Percentiles rank a stretch among this genome's conserved stretches.
phyloP scores from a whole-genome alignment of 2,888 invertebrate species.

The Tetanocera ferruginea region DNA sequence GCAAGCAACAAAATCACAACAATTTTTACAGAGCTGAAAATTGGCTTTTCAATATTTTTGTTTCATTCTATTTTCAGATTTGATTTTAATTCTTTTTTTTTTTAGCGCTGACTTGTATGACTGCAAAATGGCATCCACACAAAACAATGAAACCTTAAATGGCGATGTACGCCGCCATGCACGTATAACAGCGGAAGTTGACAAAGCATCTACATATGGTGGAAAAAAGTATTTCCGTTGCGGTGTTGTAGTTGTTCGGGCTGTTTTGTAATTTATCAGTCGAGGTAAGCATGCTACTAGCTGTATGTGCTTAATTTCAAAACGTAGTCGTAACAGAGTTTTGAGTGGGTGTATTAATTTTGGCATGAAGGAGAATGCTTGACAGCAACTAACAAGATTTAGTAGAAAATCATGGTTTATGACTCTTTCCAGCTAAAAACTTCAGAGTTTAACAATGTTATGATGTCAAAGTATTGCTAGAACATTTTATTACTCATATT shows the following conservation, averaged over 20 bases:
- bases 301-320: neutral
- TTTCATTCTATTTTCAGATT: slow-evolving; percentile 17
- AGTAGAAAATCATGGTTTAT: too few relatives aligned
- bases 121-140: slow-evolving; percentile 1
- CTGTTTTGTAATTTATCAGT: neutral
- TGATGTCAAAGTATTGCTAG: too few relatives aligned
- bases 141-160: neutral
- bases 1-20: neutral
- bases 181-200: neutral
- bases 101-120: slow-evolving; percentile 12
- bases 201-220: slow-evolving; percentile 9
- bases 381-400: too few relatives aligned
- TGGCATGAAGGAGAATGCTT: too few relatives aligned
- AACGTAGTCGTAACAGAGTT: neutral
- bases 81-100: slow-evolving; percentile 13
- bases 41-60: neutral
- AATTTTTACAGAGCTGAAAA: slow-evolving; percentile 21
- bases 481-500: too few relatives aligned
- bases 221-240: slow-evolving; percentile 13
- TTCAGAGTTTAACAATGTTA: too few relatives aligned
- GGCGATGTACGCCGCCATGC: neutral
- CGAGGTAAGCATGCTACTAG: too few relatives aligned
- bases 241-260: neutral
- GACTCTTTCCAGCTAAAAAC: too few relatives aligned
- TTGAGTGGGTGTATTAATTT: neutral